These are phyloP conservation scores for Mastomys coucha DNA, from an alignment of 2,113 vertebrate species.

Conservation along the genomic window DNA sequence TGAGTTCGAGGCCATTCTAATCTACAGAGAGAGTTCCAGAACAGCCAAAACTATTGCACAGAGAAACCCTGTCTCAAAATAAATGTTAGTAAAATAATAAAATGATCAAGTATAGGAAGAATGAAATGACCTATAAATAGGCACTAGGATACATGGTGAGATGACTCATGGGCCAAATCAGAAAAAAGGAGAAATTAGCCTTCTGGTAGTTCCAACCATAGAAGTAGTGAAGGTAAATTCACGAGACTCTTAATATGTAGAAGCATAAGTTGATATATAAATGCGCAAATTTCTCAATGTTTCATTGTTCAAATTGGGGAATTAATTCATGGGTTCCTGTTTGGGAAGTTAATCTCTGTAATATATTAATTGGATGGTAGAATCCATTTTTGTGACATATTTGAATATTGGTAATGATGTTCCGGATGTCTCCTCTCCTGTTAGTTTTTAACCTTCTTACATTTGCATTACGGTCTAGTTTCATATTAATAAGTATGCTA, in stretches of 20 bases:
- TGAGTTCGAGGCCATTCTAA: background rate
- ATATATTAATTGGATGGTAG: conserved; percentile 57
- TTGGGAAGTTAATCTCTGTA: conserved; percentile 35
- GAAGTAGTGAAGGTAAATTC: conserved; percentile 9
- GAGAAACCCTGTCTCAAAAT: background rate
- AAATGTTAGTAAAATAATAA: conserved; percentile 20
- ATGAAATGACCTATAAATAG: background rate
- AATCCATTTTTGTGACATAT: conserved; percentile 47
- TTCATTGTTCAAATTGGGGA: conserved; percentile 62
- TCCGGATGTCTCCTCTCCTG: background rate
- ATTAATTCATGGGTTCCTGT: conserved; percentile 55
- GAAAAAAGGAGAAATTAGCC: background rate
- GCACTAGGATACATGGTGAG: background rate
- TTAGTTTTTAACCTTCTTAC: conserved; percentile 50
- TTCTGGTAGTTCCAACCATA: conserved; percentile 7
- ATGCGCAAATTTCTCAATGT: conserved; percentile 17
- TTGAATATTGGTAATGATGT: conserved; percentile 49
- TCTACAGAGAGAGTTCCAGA: background rate
- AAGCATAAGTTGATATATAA: conserved; percentile 14
- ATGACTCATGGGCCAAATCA: background rate
- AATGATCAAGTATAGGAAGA: background rate
- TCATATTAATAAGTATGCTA: conserved; percentile 64
- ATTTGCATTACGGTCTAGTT: conserved; percentile 36
- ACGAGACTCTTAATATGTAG: background rate
- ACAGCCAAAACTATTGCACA: background rate